phyloP scores from a whole-genome alignment of 2,888 invertebrate species.

The Eumerus sabulonum region DNA sequence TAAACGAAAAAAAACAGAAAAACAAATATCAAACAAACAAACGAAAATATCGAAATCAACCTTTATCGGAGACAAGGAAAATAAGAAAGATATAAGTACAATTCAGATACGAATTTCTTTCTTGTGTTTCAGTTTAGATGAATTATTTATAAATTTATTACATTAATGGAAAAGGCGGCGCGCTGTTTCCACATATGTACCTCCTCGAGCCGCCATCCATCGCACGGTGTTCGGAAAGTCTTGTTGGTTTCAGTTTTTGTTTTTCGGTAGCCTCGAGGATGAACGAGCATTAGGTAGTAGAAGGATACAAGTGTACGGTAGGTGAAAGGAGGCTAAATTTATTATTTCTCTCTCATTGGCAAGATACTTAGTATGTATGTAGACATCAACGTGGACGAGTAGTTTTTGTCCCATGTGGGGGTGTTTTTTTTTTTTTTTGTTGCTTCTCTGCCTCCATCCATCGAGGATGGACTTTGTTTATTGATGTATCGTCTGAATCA shows the following conservation, averaged over 20 bases:
- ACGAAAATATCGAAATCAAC: conserved; percentile 29
- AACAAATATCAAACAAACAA: conserved; percentile 17
- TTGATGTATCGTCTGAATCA: conserved; percentile 68
- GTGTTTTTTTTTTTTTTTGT: background rate
- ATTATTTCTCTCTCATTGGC: conserved; percentile 23
- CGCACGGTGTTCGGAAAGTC: conserved; percentile 20
- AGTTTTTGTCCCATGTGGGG: conserved; percentile 16
- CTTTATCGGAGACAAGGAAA: conserved; percentile 32
- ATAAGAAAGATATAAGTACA: background rate
- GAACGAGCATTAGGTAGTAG: conserved; percentile 63
- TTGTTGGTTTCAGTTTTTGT: background rate
- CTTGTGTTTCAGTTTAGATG: conserved; percentile 71
- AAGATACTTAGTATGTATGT: background rate
- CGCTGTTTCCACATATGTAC: conserved; percentile 26
- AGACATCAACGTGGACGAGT: too few species aligned
- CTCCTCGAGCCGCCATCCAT: conserved; percentile 3
- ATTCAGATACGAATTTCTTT: conserved; percentile 68
- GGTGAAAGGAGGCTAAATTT: conserved; percentile 34
- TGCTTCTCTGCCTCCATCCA: background rate
- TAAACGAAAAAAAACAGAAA: conserved; percentile 5
- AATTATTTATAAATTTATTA: conserved; percentile 73
- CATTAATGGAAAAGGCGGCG: conserved; percentile 70
- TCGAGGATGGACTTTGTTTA: conserved; percentile 26
- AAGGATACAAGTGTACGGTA: conserved; percentile 33
- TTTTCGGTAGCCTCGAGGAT: conserved; percentile 39